Conservation (phyloP, 2,888 invertebrate species). For the Dilophus febrilis region DNA sequence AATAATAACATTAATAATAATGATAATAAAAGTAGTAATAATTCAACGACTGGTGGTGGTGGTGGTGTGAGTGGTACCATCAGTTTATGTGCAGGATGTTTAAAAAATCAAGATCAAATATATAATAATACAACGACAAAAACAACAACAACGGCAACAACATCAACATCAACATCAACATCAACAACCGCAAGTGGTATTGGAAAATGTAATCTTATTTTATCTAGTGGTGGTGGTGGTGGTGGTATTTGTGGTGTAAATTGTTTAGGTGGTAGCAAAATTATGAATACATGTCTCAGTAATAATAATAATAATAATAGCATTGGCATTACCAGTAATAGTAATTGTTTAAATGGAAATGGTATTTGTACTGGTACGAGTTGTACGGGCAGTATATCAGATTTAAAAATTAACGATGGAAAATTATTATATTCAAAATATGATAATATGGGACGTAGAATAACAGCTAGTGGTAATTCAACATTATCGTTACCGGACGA, state of each 20-base stretch:
- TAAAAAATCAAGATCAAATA: conserved; percentile 5
- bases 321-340: no score
- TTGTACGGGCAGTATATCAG: conserved; percentile 5
- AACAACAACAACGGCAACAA: background rate
- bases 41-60: background rate
- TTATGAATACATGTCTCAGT: no score
- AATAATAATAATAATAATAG: no score
- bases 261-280: no score
- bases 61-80: conserved; percentile 1
- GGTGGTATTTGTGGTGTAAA: no score
- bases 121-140: no score
- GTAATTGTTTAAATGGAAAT: no score
- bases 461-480: conserved; percentile 77
- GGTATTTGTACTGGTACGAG: background rate
- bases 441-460: conserved; percentile 80
- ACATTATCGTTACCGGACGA: conserved; percentile 65
- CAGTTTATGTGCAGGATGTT: conserved; percentile 6
- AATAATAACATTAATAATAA: conserved; percentile 10
- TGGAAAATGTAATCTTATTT: no score
- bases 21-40: background rate
- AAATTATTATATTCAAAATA: conserved; percentile 41
- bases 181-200: background rate
- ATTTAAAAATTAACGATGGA: conserved; percentile 19
- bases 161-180: background rate
- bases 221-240: no score